Evolutionary conservation across 2,888 invertebrate species (phyloP).

Genomic region (Rapana venosa): DNA sequence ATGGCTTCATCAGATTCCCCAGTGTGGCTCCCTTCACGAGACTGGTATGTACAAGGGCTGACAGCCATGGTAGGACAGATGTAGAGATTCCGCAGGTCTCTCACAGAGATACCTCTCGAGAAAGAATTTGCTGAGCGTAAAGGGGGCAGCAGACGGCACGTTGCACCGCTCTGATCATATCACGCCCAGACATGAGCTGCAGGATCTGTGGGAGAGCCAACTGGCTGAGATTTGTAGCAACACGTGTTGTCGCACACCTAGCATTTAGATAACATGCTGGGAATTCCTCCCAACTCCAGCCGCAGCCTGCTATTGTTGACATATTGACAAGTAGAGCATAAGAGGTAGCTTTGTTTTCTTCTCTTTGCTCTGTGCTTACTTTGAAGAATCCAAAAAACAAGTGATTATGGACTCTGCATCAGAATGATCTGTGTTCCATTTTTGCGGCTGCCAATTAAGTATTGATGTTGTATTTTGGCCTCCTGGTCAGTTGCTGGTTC

Average conservation of each 20-base stretch:
- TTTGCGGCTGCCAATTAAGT: neutral
- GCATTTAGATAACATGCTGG: slow-evolving; percentile 46
- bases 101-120: slow-evolving; percentile 7
- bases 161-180: slow-evolving; percentile 40
- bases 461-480: neutral
- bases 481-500: neutral
- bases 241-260: slow-evolving; percentile 47
- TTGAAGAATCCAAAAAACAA: neutral
- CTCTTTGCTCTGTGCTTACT: neutral
- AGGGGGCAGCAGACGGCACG: slow-evolving; percentile 44
- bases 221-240: slow-evolving; percentile 44
- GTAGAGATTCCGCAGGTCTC: slow-evolving; percentile 33
- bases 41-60: slow-evolving; percentile 42
- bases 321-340: slow-evolving; percentile 15
- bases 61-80: slow-evolving; percentile 18
- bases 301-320: slow-evolving; percentile 39
- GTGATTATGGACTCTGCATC: neutral
- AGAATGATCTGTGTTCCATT: neutral
- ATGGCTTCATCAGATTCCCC: slow-evolving; percentile 22
- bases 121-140: slow-evolving; percentile 36
- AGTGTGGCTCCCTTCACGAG: slow-evolving; percentile 33
- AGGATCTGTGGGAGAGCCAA: slow-evolving; percentile 37
- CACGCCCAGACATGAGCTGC: slow-evolving; percentile 33
- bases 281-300: slow-evolving; percentile 51
- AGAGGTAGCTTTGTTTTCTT: neutral